Conservation (phyloP, 2,888 invertebrate genomes). For the Hyposoter dolosus region DNA sequence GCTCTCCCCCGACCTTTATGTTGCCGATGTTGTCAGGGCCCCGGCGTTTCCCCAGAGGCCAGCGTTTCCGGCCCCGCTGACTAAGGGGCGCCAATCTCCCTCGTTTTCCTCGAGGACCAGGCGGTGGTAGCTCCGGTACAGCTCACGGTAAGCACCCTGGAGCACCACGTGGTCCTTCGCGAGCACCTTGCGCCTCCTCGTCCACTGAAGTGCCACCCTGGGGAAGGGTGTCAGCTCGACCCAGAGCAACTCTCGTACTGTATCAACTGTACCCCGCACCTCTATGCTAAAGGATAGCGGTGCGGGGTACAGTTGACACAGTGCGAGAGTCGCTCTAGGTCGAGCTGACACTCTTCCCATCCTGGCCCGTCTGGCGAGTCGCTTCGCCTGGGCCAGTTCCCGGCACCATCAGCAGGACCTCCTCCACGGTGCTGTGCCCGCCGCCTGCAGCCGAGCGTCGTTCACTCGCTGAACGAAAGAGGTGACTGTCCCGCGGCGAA, state of each 20-base stretch:
- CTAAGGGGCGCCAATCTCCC: not conserved
- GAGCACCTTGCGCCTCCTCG: not conserved
- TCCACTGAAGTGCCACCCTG: constrained; percentile 13
- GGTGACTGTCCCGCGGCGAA: not conserved
- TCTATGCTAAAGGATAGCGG: no score
- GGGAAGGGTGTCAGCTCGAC: no score
- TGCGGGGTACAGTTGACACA: no score
- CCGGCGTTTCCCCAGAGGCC: constrained; percentile 12
- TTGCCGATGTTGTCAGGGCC: constrained; percentile 8
- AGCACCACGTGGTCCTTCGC: not conserved
- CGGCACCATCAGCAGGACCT: constrained; percentile 7
- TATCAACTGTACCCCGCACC: no score
- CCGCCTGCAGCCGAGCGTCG: not conserved
- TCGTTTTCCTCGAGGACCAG: not conserved
- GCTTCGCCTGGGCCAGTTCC: constrained; percentile 14
- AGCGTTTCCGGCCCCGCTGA: not conserved
- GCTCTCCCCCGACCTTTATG: not conserved
- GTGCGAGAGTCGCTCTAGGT: no score
- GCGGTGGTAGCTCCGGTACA: not conserved
- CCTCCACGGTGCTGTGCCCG: not conserved
- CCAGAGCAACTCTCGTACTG: no score
- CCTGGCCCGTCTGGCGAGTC: constrained; percentile 18
- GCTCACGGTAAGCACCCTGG: not conserved
- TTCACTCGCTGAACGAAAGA: not conserved
- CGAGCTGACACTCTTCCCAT: no score